Conservation (phyloP, 1,140 invertebrate genomes). For the Triops longicaudatus region DNA sequence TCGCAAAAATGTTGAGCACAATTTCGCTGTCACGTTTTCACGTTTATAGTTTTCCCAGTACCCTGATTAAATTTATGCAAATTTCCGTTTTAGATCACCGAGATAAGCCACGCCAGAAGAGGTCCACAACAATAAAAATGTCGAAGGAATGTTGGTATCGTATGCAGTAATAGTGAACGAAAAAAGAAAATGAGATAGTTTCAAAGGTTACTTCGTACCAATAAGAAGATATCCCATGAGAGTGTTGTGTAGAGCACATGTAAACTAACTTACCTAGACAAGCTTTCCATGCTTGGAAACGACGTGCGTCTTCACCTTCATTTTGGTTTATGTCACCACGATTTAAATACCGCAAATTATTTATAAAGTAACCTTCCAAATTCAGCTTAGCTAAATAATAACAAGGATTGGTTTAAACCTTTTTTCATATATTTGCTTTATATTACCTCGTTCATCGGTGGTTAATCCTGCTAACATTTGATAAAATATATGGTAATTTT, state of each 20-base stretch:
- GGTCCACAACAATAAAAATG: not conserved
- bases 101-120: too few relatives aligned
- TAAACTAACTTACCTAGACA: conserved; percentile 52
- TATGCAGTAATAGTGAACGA: not conserved
- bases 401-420: conserved; percentile 3
- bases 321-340: conserved; percentile 60
- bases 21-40: too few relatives aligned
- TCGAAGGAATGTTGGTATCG: not conserved
- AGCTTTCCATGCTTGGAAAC: conserved; percentile 82
- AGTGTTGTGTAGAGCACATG: too few relatives aligned
- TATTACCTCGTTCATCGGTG: conserved; percentile 66
- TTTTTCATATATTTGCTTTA: conserved; percentile 15
- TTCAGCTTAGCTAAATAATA: conserved; percentile 48
- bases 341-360: conserved; percentile 70
- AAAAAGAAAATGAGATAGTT: not conserved
- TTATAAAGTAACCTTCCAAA: conserved; percentile 69
- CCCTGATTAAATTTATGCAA: too few relatives aligned
- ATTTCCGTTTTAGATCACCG: too few relatives aligned
- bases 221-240: too few relatives aligned
- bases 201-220: too few relatives aligned
- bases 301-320: conserved; percentile 60
- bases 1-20: too few relatives aligned
- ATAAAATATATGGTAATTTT: conserved; percentile 96
- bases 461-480: conserved; percentile 87
- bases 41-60: too few relatives aligned